A percentile compares a stretch with the other conserved stretches of the same genome.
Evolutionary conservation across 1,140 invertebrate species (phyloP).

Genomic region (Drosophila guanche): DNA sequence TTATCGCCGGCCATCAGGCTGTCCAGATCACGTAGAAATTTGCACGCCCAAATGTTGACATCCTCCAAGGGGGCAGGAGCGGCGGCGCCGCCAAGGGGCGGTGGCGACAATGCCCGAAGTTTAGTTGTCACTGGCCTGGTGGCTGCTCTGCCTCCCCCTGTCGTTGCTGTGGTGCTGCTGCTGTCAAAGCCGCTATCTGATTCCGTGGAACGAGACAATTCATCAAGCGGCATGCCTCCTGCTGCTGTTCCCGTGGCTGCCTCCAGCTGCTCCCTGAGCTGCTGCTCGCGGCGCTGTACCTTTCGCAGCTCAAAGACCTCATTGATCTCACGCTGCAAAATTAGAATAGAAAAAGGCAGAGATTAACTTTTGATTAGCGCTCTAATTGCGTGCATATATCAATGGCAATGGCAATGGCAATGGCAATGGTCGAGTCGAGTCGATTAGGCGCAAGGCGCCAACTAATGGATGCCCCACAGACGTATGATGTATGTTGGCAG

Average conservation of each 20-base stretch:
- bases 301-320: conserved; percentile 81
- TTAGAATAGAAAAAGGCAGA: conserved; percentile 65
- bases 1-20: conserved; percentile 78
- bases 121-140: conserved; percentile 69
- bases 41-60: conserved; percentile 82
- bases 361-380: conserved; percentile 71
- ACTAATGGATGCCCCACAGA: conserved; percentile 52
- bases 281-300: conserved; percentile 66
- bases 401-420: conserved; percentile 9
- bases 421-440: conserved; percentile 47
- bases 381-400: conserved; percentile 75
- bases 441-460: conserved; percentile 39
- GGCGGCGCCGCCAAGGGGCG: conserved; percentile 49
- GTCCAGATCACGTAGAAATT: conserved; percentile 82
- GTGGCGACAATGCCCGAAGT: conserved; percentile 70
- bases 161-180: conserved; percentile 63
- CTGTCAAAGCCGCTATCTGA: conserved; percentile 82
- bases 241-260: conserved; percentile 26
- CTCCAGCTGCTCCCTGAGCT: conserved; percentile 52
- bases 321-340: conserved; percentile 83
- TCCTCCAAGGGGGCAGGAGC: conserved; percentile 43
- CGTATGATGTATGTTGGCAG: conserved; percentile 66
- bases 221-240: conserved; percentile 62
- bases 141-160: conserved; percentile 10
- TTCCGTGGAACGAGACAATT: conserved; percentile 81